Evolutionary conservation across 2,888 invertebrate genomes (phyloP), one percentile per base, ranked within the genome.

Genomic region (Melinopterus prodromus): DNA sequence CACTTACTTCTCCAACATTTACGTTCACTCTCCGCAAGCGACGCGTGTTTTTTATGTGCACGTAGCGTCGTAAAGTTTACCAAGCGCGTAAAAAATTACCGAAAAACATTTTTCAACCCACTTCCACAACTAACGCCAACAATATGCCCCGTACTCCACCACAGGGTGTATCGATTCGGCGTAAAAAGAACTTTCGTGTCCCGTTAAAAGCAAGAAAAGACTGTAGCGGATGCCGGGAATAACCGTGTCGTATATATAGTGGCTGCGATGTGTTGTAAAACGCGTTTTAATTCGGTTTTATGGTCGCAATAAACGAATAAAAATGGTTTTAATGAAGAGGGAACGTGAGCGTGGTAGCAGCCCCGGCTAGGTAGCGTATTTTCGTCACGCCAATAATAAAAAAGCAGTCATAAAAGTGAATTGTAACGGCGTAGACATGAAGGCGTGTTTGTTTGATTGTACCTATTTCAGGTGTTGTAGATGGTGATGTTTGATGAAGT

Each of bases 351-450:
- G 5, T 12, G 1, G 53, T 53, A n/a, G n/a, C n/a, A n/a, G n/a
- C n/a, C n/a, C n/a, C n/a, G n/a, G n/a, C n/a, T n/a, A n/a, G n/a
- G n/a, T n/a, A 4, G 53, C 12, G 53, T 53, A 53, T 53, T 53
- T 53, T 53, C 53, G 53, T 53, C 53, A 53, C 53, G 53, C 53
- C 53, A 53, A 53, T 53, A 53, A 53, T 53, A 53, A 53, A 53
- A 53, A 53, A 53, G 53, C 1, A 53, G 53, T 12, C 53, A 4
- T 53, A 53, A 53, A 53, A 53, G 53, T 53, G 53, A 53, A 53
- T 53, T 53, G 53, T 53, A 53, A 53, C 12, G 9, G 53, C 7
- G 53, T 12, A 53, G 53, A 53, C 53, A 53, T 53, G 53, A 53
- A 53, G 53, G 53, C 12, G 12, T 53, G 53, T 53, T 53, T 53